Conservation (phyloP, 2,888 invertebrate genomes). For the Napeogenes inachia region DNA sequence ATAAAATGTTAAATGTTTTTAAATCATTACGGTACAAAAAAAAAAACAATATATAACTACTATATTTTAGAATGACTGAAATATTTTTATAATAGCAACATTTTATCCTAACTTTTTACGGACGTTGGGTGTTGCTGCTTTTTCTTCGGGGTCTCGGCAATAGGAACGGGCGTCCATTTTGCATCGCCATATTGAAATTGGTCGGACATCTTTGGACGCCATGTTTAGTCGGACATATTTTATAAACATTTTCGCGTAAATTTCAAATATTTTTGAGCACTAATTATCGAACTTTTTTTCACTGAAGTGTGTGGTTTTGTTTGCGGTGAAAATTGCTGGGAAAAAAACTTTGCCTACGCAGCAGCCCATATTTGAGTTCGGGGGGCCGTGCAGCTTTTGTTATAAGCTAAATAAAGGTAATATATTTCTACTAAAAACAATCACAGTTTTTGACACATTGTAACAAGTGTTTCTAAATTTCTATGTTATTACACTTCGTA, state of each 20-base stretch:
- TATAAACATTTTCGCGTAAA: slow-evolving; percentile 82
- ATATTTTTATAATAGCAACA: slow-evolving; percentile 42
- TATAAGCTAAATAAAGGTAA: slow-evolving; percentile 77
- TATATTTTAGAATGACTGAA: slow-evolving; percentile 22
- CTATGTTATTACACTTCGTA: slow-evolving; percentile 59
- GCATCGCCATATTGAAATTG: slow-evolving; percentile 78
- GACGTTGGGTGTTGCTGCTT: slow-evolving; percentile 37
- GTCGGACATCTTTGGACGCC: slow-evolving; percentile 83
- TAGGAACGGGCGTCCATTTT: slow-evolving; percentile 73
- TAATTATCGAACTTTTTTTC: slow-evolving; percentile 74
- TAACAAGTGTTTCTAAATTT: slow-evolving; percentile 72
- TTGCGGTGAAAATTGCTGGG: slow-evolving; percentile 56
- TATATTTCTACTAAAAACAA: slow-evolving; percentile 68
- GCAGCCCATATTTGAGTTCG: slow-evolving; percentile 68
- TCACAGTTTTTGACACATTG: slow-evolving; percentile 71
- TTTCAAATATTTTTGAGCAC: slow-evolving; percentile 76
- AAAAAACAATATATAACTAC: neutral
- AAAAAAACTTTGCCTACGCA: slow-evolving; percentile 68
- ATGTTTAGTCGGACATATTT: slow-evolving; percentile 87
- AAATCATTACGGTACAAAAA: neutral
- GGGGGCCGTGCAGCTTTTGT: slow-evolving; percentile 73
- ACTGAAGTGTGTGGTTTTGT: slow-evolving; percentile 62
- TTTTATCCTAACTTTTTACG: slow-evolving; percentile 24
- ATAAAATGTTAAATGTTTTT: neutral
- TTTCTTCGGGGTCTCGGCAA: slow-evolving; percentile 42